phyloP scores from a whole-genome alignment of 1,140 invertebrate species.

The Dufourea novaeangliae region DNA sequence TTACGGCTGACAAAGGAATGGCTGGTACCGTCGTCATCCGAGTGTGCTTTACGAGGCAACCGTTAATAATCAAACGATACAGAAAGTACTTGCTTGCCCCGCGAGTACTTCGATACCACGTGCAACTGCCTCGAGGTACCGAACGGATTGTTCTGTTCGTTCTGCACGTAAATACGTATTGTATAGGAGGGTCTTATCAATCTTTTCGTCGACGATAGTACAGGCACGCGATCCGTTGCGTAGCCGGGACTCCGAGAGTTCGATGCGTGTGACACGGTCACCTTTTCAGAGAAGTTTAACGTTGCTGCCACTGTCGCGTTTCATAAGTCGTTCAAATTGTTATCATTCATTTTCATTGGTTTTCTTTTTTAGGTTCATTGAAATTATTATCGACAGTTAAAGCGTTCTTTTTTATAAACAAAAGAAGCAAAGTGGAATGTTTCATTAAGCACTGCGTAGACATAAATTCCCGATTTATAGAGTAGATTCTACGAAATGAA shows the following conservation, averaged over 20 bases:
- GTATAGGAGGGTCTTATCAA: not conserved
- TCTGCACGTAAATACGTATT: not conserved
- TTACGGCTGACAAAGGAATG: conserved; percentile 36
- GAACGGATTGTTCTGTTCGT: not conserved
- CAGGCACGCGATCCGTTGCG: not conserved
- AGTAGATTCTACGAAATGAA: too few species aligned
- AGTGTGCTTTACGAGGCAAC: conserved; percentile 20
- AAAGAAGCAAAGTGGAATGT: too few species aligned
- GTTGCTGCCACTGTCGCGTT: too few species aligned
- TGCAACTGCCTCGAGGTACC: not conserved
- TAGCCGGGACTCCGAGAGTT: not conserved
- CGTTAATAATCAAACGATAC: conserved; percentile 20
- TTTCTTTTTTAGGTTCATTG: too few species aligned
- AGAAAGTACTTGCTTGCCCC: conserved; percentile 1
- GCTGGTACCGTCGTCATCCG: conserved; percentile 14
- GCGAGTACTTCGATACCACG: not conserved
- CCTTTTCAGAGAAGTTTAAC: not conserved
- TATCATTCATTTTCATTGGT: too few species aligned
- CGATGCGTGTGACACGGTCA: not conserved
- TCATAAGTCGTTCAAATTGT: too few species aligned
- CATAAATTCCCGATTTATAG: too few species aligned
- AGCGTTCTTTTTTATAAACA: too few species aligned
- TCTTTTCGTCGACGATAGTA: not conserved
- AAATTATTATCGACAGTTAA: too few species aligned
- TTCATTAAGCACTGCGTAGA: too few species aligned